Percentiles rank a stretch among this genome's conserved stretches.
Evolutionary conservation across 1,140 invertebrate species (phyloP).

Genomic region (Diploscapter pachys): DNA sequence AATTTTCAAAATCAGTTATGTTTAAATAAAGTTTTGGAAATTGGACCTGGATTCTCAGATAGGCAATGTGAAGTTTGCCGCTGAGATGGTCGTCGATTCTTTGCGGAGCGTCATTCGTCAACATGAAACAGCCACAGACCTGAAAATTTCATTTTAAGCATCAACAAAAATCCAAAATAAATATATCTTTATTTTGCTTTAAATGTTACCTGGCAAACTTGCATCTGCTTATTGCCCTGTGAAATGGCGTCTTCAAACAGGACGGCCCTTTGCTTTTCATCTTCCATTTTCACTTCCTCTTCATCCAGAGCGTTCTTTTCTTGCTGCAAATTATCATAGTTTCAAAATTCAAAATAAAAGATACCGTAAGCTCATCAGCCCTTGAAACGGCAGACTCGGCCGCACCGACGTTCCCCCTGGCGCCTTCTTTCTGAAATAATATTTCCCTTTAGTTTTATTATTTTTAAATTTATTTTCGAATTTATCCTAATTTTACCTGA

Average conservation of each 20-base stretch:
- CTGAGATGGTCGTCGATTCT: slow-evolving; percentile 93
- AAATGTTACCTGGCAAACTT: slow-evolving; percentile 24
- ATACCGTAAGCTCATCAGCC: slow-evolving; percentile 1
- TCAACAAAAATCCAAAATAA: not conserved
- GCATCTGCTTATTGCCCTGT: slow-evolving; percentile 22
- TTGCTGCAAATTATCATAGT: slow-evolving; percentile 8
- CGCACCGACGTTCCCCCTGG: slow-evolving; percentile 20
- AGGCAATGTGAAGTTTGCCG: slow-evolving; percentile 69
- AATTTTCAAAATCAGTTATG: too few species aligned
- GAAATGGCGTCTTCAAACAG: slow-evolving; percentile 14
- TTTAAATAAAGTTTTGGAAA: too few species aligned
- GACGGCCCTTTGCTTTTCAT: not conserved
- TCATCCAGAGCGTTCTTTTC: slow-evolving; percentile 7
- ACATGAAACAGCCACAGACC: slow-evolving; percentile 95
- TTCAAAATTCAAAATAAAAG: not conserved
- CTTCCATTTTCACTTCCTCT: not conserved
- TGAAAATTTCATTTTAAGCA: slow-evolving; percentile 54
- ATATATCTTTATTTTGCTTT: not conserved
- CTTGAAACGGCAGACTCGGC: slow-evolving; percentile 15
- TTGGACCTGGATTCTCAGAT: slow-evolving; percentile 3
- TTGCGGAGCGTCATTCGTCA: slow-evolving; percentile 94
- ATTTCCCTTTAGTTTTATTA: too few species aligned
- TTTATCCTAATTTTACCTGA: not conserved
- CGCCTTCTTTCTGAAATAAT: slow-evolving; percentile 7
- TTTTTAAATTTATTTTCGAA: not conserved